Percentiles rank a stretch among this genome's conserved stretches.
These are phyloP conservation scores for Leucopsar rothschildi DNA, from an alignment of 2,113 vertebrate species.

Conservation along the genomic window DNA sequence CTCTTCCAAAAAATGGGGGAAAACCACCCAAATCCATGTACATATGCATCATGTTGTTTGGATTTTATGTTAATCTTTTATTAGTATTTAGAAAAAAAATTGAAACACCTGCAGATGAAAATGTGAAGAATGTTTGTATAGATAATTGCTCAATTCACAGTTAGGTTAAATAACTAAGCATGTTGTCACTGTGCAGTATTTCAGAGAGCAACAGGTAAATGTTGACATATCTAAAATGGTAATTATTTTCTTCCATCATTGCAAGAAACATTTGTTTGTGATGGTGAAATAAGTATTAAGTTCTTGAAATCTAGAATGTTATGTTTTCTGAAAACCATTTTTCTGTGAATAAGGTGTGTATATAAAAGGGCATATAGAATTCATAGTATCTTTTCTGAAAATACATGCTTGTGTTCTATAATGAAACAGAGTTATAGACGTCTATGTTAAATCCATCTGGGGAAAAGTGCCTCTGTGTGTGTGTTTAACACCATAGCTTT, in stretches of 20 bases:
- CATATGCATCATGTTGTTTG: background rate
- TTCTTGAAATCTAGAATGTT: background rate
- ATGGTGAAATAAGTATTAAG: conserved; percentile 43
- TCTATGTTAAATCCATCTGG: conserved; percentile 2
- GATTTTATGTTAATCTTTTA: background rate
- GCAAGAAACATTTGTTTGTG: background rate
- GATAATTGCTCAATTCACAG: background rate
- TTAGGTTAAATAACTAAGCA: background rate
- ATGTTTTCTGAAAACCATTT: conserved; percentile 37
- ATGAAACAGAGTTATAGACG: conserved; percentile 23
- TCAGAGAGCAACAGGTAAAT: conserved; percentile 69
- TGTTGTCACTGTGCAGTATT: conserved; percentile 7
- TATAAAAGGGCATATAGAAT: conserved; percentile 27
- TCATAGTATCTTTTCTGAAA: conserved; percentile 44
- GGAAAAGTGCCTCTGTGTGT: background rate
- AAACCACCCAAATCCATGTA: background rate
- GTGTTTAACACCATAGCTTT: background rate
- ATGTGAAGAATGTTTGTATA: background rate
- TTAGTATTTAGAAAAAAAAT: background rate
- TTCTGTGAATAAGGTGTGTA: background rate
- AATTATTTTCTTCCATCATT: background rate
- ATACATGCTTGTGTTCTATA: background rate
- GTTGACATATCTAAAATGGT: background rate
- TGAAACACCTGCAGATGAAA: background rate
- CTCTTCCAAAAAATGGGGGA: background rate